Conservation (phyloP, 2,797 vertebrate genomes). For the Novumbra hubbsi region DNA sequence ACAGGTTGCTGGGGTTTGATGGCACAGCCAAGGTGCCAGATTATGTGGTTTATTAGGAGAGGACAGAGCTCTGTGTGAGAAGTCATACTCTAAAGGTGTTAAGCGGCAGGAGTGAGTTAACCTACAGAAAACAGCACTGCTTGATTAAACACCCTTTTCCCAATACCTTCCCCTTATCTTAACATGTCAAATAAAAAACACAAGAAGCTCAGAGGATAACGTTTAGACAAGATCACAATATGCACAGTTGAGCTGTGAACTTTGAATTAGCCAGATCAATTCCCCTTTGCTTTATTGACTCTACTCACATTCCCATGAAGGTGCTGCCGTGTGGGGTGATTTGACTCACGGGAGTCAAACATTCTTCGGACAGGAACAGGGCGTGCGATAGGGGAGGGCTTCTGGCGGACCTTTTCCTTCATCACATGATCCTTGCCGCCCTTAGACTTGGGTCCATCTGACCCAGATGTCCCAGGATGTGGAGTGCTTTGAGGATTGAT, state of each 20-base stretch:
- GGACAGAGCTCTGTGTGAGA: not conserved
- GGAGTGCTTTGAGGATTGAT: not conserved
- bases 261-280: not conserved
- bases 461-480: not conserved
- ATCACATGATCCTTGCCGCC: conserved; percentile 18
- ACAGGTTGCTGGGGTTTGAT: no score
- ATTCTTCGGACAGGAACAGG: not conserved
- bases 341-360: conserved; percentile 21
- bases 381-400: not conserved
- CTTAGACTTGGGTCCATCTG: not conserved
- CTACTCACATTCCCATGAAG: conserved; percentile 59
- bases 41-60: not conserved
- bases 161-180: not conserved
- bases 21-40: no score
- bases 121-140: no score
- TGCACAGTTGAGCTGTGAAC: not conserved
- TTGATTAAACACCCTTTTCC: not conserved
- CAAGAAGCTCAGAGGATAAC: not conserved
- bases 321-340: conserved; percentile 48
- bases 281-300: not conserved
- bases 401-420: conserved; percentile 8
- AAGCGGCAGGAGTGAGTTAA: no score
- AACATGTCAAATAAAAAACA: not conserved
- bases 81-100: no score
- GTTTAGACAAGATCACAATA: not conserved